These are phyloP conservation scores for Schizopygopsis pylzovi DNA, from an alignment of 2,797 vertebrate species.

Conservation along the genomic window DNA sequence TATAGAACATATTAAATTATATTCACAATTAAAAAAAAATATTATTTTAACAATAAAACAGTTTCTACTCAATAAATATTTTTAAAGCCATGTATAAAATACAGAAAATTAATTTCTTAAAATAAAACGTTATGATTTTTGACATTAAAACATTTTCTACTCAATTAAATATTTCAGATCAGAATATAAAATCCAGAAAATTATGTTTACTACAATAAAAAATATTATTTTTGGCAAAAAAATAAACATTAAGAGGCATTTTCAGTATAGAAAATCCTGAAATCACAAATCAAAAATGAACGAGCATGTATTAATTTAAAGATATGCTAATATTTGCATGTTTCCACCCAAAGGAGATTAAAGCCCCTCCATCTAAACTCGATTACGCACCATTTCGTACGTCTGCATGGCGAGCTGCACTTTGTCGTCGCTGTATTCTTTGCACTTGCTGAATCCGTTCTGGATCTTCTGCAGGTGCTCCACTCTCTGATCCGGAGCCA, in stretches of 20 bases:
- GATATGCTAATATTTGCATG: background rate
- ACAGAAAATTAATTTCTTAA: too few species aligned
- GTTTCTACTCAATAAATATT: too few species aligned
- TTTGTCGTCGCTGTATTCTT: conserved; percentile 96
- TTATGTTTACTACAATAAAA: background rate
- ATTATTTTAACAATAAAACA: too few species aligned
- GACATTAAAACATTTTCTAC: too few species aligned
- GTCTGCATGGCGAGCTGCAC: conserved; percentile 99
- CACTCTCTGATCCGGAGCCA: conserved; percentile 86
- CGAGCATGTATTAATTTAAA: too few species aligned
- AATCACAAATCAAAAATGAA: background rate
- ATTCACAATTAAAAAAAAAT: too few species aligned
- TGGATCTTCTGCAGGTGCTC: conserved; percentile 95
- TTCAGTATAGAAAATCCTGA: background rate
- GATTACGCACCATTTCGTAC: conserved; percentile 91
- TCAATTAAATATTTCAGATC: too few species aligned
- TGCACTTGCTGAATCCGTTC: conserved; percentile 91
- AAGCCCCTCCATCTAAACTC: background rate
- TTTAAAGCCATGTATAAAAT: too few species aligned
- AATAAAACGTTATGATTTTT: too few species aligned
- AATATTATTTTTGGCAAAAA: background rate
- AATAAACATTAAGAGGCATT: too few species aligned
- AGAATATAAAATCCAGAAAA: background rate
- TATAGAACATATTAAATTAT: background rate
- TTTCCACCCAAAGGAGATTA: too few species aligned